Base-by-base conservation (phyloP, 2,888 invertebrate genomes). In the Noctua comes region DNA sequence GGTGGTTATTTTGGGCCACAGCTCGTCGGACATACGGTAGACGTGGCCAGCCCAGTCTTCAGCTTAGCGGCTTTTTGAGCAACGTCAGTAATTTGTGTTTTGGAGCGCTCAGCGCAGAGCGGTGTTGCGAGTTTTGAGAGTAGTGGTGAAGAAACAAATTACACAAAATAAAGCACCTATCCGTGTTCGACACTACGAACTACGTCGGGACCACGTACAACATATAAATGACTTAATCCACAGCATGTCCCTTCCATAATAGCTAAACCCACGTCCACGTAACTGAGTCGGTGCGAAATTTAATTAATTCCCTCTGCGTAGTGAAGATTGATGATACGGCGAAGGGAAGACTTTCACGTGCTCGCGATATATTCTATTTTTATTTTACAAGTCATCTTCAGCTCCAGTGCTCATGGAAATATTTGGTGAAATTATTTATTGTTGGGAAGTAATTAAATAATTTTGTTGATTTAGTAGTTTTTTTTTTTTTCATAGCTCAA, bases 251-350 rank as follows among this genome's bases (percentile, higher is more conserved):
- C 76, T 87, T 88, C 84, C 74, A 85, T 69, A 68, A 71, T 62
- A 72, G 82, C 54, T 87, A 85, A 73, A 78, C 82, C 86, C 64
- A 21, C 57, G 80, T 80, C 8, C 84, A 82, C 84, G 83, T 88
- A 90, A 89, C 86, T 79, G 86, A 90, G 88, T 90, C 89, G 86
- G 88, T 90, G 88, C 89, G 89, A 91, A 93, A 93, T 93, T 93
- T 92, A 94, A 94, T 93, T 93, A 94, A 93, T 92, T 88, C 91
- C 89, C 88, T 90, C 85, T 82, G 74, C 85, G 84, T 81, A 88
- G 86, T 87, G 80, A 90, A 93, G 93, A 93, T 93, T 91, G 91
- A 93, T 93, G 91, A 73, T 46, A 70, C 72, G 68, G 69, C 76
- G 84, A 88, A 87, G 84, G 86, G 85, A 85, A 88, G 83, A 89